Base-by-base conservation (phyloP, 2,113 vertebrate species). In the Miniopterus natalensis region DNA sequence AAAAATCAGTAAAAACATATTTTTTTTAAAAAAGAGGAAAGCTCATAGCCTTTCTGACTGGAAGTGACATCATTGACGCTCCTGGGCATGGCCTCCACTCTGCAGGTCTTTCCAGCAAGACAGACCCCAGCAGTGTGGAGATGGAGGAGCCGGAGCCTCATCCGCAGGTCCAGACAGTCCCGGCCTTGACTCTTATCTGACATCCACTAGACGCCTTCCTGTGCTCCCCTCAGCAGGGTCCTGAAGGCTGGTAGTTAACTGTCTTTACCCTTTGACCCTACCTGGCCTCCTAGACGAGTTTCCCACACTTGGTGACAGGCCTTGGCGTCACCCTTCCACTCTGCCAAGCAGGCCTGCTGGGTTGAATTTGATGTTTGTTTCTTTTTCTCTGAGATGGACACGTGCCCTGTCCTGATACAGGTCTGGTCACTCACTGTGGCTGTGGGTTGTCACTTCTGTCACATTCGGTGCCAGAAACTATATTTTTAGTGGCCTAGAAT, bases 281-380 rank as follows among this genome's bases (percentile, higher is more conserved):
- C 49, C 15, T 4, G 40, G 55, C 55, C 49, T 74, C 53, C 70
- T 47, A 51, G 66, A 65, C 66, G 85, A 73, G 65, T 70, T 92
- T 63, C 66, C 59, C 59, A 88, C 42, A 95, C 66, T 63, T 95
- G 94, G 74, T 21, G 40, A 42, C 57, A 95, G 84, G 77, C 84
- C 88, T 55, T 14, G 49, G 42, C 7, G 40, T 97, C 92, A 78
- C 49, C 74, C 14, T 78, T 83, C 40, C 59, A 42, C 68, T 71
- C 29, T 68, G 66, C 49, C 59, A 25, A 0, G 36, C 1, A 18
- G 66, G n/a, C 66, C 70, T 90, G 40, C 47, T 14, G 18, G 63
- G 40, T 29, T 20, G 27, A 40, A 31, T 45, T 42, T 65, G 59
- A 12, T 14, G 11, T 45, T 77, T 77, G 77, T 27, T 81, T 40